Evolutionary conservation across 2,888 invertebrate genomes (phyloP).

Genomic region (Pelosia muscerda): DNA sequence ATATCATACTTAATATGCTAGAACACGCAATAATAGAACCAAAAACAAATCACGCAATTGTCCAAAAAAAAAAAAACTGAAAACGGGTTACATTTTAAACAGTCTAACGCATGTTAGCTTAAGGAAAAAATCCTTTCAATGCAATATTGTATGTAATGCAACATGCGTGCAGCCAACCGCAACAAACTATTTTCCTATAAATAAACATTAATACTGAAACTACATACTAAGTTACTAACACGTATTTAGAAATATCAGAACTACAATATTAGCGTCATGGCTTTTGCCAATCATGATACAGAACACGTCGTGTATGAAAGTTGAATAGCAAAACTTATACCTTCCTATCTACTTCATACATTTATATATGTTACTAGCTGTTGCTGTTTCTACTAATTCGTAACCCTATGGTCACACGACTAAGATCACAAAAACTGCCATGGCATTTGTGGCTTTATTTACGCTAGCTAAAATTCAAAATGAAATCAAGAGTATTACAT

Average conservation of each 20-base stretch:
- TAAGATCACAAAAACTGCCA: too few relatives aligned
- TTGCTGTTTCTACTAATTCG: too few relatives aligned
- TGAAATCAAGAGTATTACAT: too few relatives aligned
- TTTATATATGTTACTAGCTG: too few relatives aligned
- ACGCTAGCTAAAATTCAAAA: too few relatives aligned
- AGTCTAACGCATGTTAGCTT: background rate
- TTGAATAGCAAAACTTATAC: background rate
- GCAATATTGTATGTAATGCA: slow-evolving; percentile 2
- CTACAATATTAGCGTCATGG: background rate
- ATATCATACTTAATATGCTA: too few relatives aligned
- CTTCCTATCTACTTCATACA: too few relatives aligned
- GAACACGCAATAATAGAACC: background rate
- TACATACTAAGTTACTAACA: background rate
- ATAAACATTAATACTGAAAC: slow-evolving; percentile 12
- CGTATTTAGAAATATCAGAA: slow-evolving; percentile 10
- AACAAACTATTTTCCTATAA: slow-evolving; percentile 14
- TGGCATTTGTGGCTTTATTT: too few relatives aligned
- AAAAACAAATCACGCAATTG: background rate
- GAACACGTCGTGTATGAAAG: background rate
- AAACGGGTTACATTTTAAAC: background rate
- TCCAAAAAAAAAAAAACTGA: background rate
- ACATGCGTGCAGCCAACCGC: slow-evolving; percentile 8
- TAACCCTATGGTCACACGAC: too few relatives aligned
- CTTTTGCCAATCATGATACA: background rate
- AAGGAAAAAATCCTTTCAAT: background rate